These are phyloP conservation scores for Orthosia gothica DNA, from an alignment of 2,888 invertebrate genomes.

Conservation along the genomic window DNA sequence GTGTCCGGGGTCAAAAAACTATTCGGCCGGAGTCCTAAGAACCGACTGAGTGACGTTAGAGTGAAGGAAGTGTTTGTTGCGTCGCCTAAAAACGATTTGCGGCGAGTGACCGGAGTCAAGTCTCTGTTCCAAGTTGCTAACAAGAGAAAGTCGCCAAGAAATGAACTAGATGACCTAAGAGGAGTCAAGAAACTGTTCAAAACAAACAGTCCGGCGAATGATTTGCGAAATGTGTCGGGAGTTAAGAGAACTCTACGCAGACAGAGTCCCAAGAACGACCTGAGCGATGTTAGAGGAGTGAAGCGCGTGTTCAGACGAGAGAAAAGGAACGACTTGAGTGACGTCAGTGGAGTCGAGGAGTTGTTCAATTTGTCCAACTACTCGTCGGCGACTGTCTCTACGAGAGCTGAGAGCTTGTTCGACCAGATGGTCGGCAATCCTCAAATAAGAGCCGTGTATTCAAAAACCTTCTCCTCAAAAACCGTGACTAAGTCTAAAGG, in stretches of 20 bases:
- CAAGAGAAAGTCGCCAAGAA: conserved; percentile 75
- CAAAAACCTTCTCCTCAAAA: conserved; percentile 77
- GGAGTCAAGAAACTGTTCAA: conserved; percentile 82
- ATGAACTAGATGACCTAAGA: conserved; percentile 81
- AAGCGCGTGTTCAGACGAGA: conserved; percentile 72
- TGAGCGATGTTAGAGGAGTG: conserved; percentile 81
- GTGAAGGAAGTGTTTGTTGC: conserved; percentile 81
- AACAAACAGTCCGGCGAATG: conserved; percentile 76
- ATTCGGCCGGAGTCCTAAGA: conserved; percentile 80
- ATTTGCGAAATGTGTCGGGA: conserved; percentile 82
- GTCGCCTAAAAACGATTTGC: conserved; percentile 72
- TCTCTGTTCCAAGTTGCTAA: conserved; percentile 67
- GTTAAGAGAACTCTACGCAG: conserved; percentile 75
- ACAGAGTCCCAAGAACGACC: conserved; percentile 79
- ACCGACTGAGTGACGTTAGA: conserved; percentile 75
- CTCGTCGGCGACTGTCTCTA: conserved; percentile 54
- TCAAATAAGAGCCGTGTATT: conserved; percentile 76
- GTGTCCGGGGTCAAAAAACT: conserved; percentile 84
- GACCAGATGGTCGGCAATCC: conserved; percentile 80
- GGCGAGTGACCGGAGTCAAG: conserved; percentile 77
- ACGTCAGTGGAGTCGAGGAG: conserved; percentile 84
- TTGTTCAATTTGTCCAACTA: conserved; percentile 75
- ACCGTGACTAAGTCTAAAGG: conserved; percentile 58
- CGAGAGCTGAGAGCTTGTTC: conserved; percentile 74
- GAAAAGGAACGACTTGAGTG: conserved; percentile 66